phyloP scores from a whole-genome alignment of 1,140 invertebrate genomes.

The Cryptotermes secundus region DNA sequence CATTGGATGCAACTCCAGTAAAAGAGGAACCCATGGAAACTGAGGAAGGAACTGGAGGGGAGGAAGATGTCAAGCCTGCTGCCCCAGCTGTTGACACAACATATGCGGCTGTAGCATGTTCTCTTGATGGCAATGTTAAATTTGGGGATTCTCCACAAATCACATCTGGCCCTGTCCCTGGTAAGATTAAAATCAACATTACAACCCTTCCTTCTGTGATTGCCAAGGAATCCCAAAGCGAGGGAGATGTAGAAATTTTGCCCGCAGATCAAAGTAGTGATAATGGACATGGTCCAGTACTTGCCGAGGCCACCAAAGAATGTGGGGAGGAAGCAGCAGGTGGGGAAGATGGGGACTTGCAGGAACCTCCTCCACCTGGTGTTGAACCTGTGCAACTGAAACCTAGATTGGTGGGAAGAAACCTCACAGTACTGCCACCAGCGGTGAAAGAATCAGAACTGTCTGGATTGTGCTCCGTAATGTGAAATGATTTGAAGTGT shows the following conservation, averaged over 20 bases:
- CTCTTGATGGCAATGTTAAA: slow-evolving; percentile 73
- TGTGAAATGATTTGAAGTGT: slow-evolving; percentile 74
- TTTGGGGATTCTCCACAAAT: slow-evolving; percentile 55
- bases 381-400: slow-evolving; percentile 58
- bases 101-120: slow-evolving; percentile 59
- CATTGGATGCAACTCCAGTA: neutral
- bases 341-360: neutral
- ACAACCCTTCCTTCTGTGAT: slow-evolving; percentile 54
- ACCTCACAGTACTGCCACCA: slow-evolving; percentile 67
- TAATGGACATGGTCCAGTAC: neutral
- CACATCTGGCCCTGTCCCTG: slow-evolving; percentile 50
- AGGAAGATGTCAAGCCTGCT: slow-evolving; percentile 40
- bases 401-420: slow-evolving; percentile 62
- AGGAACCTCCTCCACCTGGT: slow-evolving; percentile 45
- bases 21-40: slow-evolving; percentile 3
- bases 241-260: slow-evolving; percentile 42
- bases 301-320: neutral
- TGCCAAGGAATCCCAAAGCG: slow-evolving; percentile 43
- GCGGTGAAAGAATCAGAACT: slow-evolving; percentile 72
- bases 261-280: slow-evolving; percentile 45
- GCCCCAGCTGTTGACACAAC: slow-evolving; percentile 56
- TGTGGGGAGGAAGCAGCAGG: neutral
- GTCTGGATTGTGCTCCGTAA: slow-evolving; percentile 80
- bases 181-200: slow-evolving; percentile 79
- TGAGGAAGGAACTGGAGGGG: slow-evolving; percentile 36